A percentile compares a stretch with the other conserved stretches of the same genome.
Conservation (phyloP, 2,113 vertebrate species). For the Panthera uncia region DNA sequence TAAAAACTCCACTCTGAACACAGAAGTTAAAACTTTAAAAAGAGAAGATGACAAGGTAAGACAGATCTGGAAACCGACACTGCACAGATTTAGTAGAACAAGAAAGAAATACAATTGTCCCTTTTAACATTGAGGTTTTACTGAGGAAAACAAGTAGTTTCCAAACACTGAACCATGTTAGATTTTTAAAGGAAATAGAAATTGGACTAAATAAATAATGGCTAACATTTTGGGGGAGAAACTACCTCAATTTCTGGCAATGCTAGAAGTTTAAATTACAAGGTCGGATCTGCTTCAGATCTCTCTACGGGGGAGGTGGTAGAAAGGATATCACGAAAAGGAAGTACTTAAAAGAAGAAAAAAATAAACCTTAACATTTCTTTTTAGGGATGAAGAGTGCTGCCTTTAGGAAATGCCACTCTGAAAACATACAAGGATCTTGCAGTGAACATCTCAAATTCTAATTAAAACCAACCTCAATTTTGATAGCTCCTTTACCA, state of each 20-base stretch:
- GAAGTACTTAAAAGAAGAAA: neutral
- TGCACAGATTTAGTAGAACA: slow-evolving; percentile 15
- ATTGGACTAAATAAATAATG: neutral
- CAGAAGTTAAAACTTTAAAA: slow-evolving; percentile 43
- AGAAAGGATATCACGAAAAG: neutral
- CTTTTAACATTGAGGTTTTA: slow-evolving; percentile 40
- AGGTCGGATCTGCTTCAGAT: neutral
- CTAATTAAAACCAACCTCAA: slow-evolving; percentile 1
- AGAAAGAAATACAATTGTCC: neutral
- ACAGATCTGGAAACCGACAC: neutral
- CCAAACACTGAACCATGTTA: neutral
- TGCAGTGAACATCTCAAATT: neutral
- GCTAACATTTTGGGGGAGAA: neutral
- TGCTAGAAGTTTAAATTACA: slow-evolving; percentile 31
- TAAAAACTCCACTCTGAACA: slow-evolving; percentile 10
- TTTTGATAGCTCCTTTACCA: slow-evolving; percentile 38
- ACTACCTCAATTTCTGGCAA: neutral
- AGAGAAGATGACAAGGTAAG: neutral
- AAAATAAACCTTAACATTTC: neutral
- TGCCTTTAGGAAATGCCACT: slow-evolving; percentile 30
- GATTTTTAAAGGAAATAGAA: slow-evolving; percentile 46
- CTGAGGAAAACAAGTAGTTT: neutral
- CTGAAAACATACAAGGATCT: slow-evolving; percentile 2
- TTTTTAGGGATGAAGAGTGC: neutral
- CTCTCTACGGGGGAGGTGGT: neutral